phyloP scores from a whole-genome alignment of 23 tunicate species.

The Halocynthia aurantium region DNA sequence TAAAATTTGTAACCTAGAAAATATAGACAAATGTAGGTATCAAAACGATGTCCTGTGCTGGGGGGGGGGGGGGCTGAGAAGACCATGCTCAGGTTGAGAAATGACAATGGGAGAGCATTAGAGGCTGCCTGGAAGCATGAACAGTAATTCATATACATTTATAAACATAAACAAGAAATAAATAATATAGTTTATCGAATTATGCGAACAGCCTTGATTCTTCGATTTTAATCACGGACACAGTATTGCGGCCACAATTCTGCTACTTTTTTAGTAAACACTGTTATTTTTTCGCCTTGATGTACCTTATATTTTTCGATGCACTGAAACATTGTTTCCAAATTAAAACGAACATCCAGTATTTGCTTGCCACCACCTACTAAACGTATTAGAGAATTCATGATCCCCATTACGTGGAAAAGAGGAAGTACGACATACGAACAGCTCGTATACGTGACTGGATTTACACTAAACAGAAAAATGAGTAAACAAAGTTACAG shows the following conservation, averaged over 20 bases:
- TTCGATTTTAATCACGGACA: too few species aligned
- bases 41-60: too few species aligned
- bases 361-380: slow-evolving; percentile 34
- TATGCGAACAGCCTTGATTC: too few species aligned
- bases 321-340: slow-evolving; percentile 30
- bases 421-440: slow-evolving; percentile 35
- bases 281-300: background rate
- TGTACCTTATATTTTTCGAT: slow-evolving; percentile 49
- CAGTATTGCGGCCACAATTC: too few species aligned
- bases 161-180: too few species aligned
- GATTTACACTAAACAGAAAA: background rate
- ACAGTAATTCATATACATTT: too few species aligned
- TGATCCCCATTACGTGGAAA: slow-evolving; percentile 49
- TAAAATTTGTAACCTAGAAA: slow-evolving; percentile 13
- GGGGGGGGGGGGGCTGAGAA: too few species aligned
- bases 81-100: too few species aligned
- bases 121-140: too few species aligned
- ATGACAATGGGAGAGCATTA: too few species aligned
- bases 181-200: too few species aligned
- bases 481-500: too few species aligned
- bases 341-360: slow-evolving; percentile 34
- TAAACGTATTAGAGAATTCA: slow-evolving; percentile 4
- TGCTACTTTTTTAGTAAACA: background rate
- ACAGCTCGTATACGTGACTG: slow-evolving; percentile 22
- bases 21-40: background rate